Base-by-base conservation (phyloP, 1,140 invertebrate genomes). In the Ostrea edulis region DNA sequence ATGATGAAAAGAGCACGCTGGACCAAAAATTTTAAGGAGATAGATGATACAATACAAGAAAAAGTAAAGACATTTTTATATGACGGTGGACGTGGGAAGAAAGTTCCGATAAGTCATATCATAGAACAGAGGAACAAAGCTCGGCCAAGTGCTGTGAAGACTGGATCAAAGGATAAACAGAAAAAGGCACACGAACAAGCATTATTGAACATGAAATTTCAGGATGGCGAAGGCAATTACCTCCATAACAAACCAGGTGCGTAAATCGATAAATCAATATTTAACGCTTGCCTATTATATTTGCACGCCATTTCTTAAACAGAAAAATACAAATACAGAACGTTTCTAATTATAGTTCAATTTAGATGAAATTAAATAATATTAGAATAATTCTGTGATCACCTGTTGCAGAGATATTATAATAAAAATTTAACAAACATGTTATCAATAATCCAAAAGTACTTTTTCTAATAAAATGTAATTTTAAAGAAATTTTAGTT, bases 41-140 rank as follows among this genome's bases (percentile, higher is more conserved):
- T 93, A 71, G 92, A 95, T 89, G 88, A 93, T 11, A 91, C 88
- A 86, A 94, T 95, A 52, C 97, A 97, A 94, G 97, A 97, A 8
- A 98, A 98, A 95, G 97, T 99, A 0, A 97, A 97, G 91, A 98
- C 97, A 0, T 99, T 98, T 95, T 94, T 99, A 11, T 99, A 99
- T 94, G 98, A 99, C 93, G 97, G 97, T 93, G 98, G 98, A 1
- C 96, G 97, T 92, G 98, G 98, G 0, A 97, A 97, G 85, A 97
- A 97, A 94, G 97, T 99, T 92, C 97, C 98, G 0, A 97, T 99
- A 90, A 97, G 97, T 0, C 97, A 98, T 93, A 93, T 99, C 2
- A 98, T 99, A 11, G 95, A 98, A 14, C 94, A 98, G 25, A 95
- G 98, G 90, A 99, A 99, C 94, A 97, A 93, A 85, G 92, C 93